phyloP scores from a whole-genome alignment of 1,140 invertebrate species.

The Leptopilina boulardi region DNA sequence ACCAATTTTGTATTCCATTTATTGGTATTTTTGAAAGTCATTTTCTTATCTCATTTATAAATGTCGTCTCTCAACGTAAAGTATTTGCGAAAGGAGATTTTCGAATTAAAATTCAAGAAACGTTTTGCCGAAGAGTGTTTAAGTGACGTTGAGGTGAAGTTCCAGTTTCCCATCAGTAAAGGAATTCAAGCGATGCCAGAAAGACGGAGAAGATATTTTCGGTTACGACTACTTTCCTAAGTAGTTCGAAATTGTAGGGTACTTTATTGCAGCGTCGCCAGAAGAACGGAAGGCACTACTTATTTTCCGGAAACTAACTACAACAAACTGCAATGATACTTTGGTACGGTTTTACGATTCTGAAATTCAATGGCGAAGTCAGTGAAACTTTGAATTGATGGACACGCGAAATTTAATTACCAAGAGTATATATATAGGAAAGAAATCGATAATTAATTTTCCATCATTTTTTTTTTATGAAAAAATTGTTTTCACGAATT shows the following conservation, averaged over 20 bases:
- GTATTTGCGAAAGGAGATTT: background rate
- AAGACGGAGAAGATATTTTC: slow-evolving; percentile 39
- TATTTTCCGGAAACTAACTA: slow-evolving; percentile 54
- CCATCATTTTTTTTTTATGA: slow-evolving; percentile 34
- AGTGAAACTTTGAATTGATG: background rate
- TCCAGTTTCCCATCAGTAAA: slow-evolving; percentile 46
- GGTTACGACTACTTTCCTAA: slow-evolving; percentile 47
- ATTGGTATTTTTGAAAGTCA: background rate
- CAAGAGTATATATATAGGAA: background rate
- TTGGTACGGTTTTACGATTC: slow-evolving; percentile 51
- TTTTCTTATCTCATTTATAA: slow-evolving; percentile 4
- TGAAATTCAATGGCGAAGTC: slow-evolving; percentile 43
- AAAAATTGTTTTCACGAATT: background rate
- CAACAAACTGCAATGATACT: slow-evolving; percentile 46
- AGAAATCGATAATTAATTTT: slow-evolving; percentile 31
- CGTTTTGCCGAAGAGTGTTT: slow-evolving; percentile 2
- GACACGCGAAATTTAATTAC: background rate
- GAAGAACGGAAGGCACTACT: slow-evolving; percentile 46
- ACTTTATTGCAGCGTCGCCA: slow-evolving; percentile 48
- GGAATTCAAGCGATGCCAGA: slow-evolving; percentile 44
- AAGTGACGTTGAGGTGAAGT: slow-evolving; percentile 10
- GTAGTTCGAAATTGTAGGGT: slow-evolving; percentile 45
- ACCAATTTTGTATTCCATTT: no score
- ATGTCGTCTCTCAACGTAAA: background rate
- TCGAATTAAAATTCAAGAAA: slow-evolving; percentile 6